phyloP scores from a whole-genome alignment of 1,140 invertebrate species.

The Gonioctena quinquepunctata region DNA sequence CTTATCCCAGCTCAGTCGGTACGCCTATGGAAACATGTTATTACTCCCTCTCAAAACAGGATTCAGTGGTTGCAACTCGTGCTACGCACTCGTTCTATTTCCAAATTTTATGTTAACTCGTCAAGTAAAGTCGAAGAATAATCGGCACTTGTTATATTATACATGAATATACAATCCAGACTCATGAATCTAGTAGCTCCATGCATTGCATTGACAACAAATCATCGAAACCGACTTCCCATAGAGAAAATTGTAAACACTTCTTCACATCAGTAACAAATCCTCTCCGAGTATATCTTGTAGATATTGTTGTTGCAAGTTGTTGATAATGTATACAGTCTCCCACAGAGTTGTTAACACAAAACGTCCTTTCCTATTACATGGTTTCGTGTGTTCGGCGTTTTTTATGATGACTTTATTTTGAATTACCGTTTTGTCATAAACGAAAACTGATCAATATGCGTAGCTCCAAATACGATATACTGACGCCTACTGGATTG shows the following conservation, averaged over 20 bases:
- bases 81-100: too few species aligned
- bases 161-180: too few species aligned
- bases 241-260: background rate
- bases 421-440: background rate
- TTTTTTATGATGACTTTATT: background rate
- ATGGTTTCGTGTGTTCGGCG: background rate
- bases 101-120: too few species aligned
- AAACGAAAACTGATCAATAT: background rate
- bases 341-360: background rate
- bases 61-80: too few species aligned
- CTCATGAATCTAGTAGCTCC: background rate
- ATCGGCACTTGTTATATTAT: too few species aligned
- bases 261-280: background rate
- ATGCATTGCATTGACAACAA: background rate
- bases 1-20: too few species aligned
- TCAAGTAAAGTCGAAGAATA: too few species aligned
- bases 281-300: background rate
- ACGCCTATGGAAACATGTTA: too few species aligned
- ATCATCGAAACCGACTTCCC: background rate
- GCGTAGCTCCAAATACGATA: background rate
- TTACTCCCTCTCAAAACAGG: too few species aligned
- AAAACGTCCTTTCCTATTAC: background rate
- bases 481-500: background rate
- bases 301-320: background rate
- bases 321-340: background rate